Percentiles rank a stretch among this genome's conserved stretches.
These are phyloP conservation scores for Amblyopsis hoosieri DNA, from an alignment of 2,797 vertebrate species.

Conservation along the genomic window DNA sequence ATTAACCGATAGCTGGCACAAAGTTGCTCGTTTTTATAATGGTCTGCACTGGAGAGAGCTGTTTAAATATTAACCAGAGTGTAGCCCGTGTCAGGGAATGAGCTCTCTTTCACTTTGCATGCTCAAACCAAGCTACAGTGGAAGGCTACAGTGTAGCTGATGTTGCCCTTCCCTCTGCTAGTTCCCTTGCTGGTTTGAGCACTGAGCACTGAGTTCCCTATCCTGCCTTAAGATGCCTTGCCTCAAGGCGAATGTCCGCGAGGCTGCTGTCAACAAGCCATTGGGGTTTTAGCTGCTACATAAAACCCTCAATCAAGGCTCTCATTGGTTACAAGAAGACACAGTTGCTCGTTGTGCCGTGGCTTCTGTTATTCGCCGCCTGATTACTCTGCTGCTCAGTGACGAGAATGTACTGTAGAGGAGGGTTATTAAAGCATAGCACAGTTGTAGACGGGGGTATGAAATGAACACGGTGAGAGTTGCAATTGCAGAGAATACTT, in stretches of 20 bases:
- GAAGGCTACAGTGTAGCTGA: slow-evolving; percentile 54
- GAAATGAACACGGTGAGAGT: neutral
- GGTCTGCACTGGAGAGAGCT: slow-evolving; percentile 36
- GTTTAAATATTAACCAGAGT: slow-evolving; percentile 70
- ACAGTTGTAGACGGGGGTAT: neutral
- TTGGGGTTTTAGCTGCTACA: slow-evolving; percentile 19
- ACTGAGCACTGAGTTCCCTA: neutral
- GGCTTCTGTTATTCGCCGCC: slow-evolving; percentile 11
- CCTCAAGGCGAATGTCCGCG: slow-evolving; percentile 16
- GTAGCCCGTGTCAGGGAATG: slow-evolving; percentile 40
- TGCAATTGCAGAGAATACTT: too few species aligned
- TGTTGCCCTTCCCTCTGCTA: slow-evolving; percentile 9
- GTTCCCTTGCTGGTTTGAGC: slow-evolving; percentile 9
- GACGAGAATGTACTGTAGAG: too few species aligned
- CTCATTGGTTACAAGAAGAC: neutral
- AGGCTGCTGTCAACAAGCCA: slow-evolving; percentile 40
- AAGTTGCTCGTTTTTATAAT: slow-evolving; percentile 13
- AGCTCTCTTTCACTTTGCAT: slow-evolving; percentile 48
- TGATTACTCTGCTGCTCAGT: slow-evolving; percentile 23
- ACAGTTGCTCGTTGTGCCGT: neutral
- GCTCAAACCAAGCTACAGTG: slow-evolving; percentile 48
- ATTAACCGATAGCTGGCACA: neutral
- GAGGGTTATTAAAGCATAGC: neutral
- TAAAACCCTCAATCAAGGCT: neutral
- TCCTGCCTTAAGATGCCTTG: slow-evolving; percentile 15